These are phyloP conservation scores for Colostygia pectinataria DNA, from an alignment of 2,888 invertebrate species.

Conservation along the genomic window DNA sequence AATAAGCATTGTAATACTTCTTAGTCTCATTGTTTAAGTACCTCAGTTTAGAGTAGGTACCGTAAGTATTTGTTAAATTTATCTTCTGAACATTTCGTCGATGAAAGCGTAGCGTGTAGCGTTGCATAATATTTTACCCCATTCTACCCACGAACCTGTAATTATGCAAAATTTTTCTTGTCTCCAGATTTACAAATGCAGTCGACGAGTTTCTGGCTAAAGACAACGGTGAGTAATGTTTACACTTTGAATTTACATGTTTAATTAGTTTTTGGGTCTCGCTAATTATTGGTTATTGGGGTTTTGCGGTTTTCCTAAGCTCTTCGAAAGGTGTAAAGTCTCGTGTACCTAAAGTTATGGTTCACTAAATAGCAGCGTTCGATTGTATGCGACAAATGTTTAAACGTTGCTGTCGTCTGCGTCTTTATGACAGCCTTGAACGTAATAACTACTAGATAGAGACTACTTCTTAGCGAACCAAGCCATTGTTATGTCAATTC, in stretches of 20 bases:
- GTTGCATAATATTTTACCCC: constrained; percentile 6
- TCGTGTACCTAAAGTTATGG: too few relatives aligned
- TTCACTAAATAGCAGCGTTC: too few relatives aligned
- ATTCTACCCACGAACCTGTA: not conserved
- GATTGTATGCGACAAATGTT: too few relatives aligned
- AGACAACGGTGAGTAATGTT: constrained; percentile 68
- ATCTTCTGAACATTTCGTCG: not conserved
- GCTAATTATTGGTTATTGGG: constrained; percentile 47
- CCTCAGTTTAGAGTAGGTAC: not conserved
- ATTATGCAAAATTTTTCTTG: constrained; percentile 50
- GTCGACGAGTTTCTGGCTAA: constrained; percentile 68
- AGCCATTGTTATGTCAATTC: too few relatives aligned
- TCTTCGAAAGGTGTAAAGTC: not conserved
- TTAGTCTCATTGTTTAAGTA: too few relatives aligned
- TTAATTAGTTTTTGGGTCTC: constrained; percentile 54
- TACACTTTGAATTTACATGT: constrained; percentile 50
- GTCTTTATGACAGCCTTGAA: too few relatives aligned
- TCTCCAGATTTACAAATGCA: constrained; percentile 70
- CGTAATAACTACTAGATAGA: too few relatives aligned
- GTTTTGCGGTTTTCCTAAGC: constrained; percentile 9
- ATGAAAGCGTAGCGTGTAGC: not conserved
- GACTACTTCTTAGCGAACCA: too few relatives aligned
- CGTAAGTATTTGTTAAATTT: not conserved
- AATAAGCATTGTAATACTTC: too few relatives aligned
- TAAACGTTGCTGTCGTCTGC: too few relatives aligned